phyloP scores from a whole-genome alignment of 1,140 invertebrate genomes.

The Diorhabda sublineata region DNA sequence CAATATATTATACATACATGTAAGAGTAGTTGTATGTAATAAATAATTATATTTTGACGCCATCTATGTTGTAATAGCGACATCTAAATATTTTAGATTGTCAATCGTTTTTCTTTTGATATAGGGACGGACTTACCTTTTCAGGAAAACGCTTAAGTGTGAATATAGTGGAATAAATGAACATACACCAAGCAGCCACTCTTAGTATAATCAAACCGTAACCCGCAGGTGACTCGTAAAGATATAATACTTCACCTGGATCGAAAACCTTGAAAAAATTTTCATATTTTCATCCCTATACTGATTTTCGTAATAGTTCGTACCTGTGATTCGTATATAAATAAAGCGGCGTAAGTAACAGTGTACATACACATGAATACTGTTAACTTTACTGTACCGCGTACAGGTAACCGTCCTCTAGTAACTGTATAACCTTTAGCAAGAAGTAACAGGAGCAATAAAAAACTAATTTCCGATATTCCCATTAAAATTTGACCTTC shows the following conservation, averaged over 20 bases:
- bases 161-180: conserved; percentile 75
- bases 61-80: too few relatives aligned
- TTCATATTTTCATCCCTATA: not conserved
- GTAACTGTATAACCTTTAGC: conserved; percentile 90
- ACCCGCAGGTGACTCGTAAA: conserved; percentile 85
- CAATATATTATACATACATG: too few relatives aligned
- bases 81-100: too few relatives aligned
- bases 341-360: conserved; percentile 66
- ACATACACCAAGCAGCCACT: conserved; percentile 77
- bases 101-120: too few relatives aligned
- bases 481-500: conserved; percentile 69
- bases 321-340: conserved; percentile 73
- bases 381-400: conserved; percentile 68
- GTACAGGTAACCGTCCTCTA: conserved; percentile 66
- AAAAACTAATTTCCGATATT: conserved; percentile 66
- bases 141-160: conserved; percentile 80
- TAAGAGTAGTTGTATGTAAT: too few relatives aligned
- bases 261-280: conserved; percentile 69
- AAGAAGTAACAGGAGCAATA: conserved; percentile 75
- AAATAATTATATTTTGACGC: too few relatives aligned
- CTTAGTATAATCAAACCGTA: conserved; percentile 77
- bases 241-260: conserved; percentile 81
- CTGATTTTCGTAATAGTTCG: conserved; percentile 25
- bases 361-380: conserved; percentile 76
- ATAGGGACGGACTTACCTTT: conserved; percentile 53